phyloP scores from a whole-genome alignment of 2,113 vertebrate species.

The Odocoileus hemionus region DNA sequence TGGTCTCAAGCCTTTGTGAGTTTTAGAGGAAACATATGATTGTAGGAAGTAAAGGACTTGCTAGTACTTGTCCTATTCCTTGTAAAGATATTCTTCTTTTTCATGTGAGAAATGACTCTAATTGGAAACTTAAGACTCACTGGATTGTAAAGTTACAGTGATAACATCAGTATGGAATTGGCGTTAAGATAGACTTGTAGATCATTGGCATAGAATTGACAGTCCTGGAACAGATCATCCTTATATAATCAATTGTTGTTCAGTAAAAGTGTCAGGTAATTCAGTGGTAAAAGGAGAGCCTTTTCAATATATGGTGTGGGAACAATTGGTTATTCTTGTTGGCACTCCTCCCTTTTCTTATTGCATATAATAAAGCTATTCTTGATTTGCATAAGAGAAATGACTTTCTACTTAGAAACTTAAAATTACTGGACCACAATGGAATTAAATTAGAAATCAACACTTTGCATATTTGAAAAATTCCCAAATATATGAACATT shows the following conservation, averaged over 20 bases:
- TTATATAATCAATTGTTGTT: neutral
- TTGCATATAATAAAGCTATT: neutral
- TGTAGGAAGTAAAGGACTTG: neutral
- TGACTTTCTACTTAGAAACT: neutral
- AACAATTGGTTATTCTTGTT: neutral
- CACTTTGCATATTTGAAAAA: neutral
- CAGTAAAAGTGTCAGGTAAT: neutral
- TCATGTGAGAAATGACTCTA: neutral
- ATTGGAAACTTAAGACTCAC: neutral
- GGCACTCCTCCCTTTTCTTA: neutral
- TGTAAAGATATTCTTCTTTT: neutral
- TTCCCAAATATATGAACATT: neutral
- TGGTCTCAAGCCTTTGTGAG: neutral
- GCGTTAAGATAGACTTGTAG: neutral
- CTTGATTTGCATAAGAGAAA: neutral
- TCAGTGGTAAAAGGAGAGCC: neutral
- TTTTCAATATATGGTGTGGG: neutral
- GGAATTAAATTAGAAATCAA: conserved; percentile 21
- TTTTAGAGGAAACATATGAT: neutral
- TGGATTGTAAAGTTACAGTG: neutral
- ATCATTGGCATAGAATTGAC: neutral
- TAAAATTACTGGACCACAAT: neutral
- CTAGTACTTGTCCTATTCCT: neutral
- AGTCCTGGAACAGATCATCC: neutral
- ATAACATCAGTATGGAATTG: neutral